Conservation (phyloP, 64 coral and sea anemone genomes). For the Dendrophyllia cribrosa region DNA sequence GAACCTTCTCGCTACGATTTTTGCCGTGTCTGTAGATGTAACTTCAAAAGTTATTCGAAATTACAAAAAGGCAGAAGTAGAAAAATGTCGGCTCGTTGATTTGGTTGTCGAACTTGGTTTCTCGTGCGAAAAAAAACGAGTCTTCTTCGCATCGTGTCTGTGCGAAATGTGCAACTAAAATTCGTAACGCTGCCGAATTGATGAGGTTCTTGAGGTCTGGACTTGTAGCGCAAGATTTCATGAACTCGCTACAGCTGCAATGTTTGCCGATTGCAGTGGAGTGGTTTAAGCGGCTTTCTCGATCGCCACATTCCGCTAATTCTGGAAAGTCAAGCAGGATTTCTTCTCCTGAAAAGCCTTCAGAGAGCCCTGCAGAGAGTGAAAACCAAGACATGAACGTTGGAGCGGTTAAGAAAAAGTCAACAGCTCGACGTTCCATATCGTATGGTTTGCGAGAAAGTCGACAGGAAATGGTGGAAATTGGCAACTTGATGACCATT, state of each 20-base stretch:
- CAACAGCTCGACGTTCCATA: not conserved
- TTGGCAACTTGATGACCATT: no score
- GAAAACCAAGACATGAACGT: not conserved
- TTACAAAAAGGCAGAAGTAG: not conserved
- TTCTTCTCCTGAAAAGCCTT: constrained; percentile 3
- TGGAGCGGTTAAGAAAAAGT: not conserved
- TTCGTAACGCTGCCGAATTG: no score
- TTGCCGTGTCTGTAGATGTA: no score
- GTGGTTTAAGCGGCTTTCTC: not conserved
- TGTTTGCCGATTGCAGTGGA: not conserved
- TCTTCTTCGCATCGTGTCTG: not conserved
- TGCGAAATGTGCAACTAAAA: no score
- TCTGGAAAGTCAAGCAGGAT: no score
- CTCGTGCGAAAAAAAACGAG: not conserved
- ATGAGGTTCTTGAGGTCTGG: not conserved
- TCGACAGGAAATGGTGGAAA: no score
- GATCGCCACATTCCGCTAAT: no score
- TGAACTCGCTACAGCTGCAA: not conserved
- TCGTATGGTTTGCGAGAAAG: not conserved
- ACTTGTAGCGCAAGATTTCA: not conserved
- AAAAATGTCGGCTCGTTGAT: no score
- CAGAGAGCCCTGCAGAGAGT: no score
- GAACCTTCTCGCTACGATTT: no score
- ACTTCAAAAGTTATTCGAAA: no score
- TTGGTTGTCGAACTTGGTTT: no score